Evolutionary conservation across 2,797 vertebrate genomes (phyloP).

Genomic region (Taenioides sp.): DNA sequence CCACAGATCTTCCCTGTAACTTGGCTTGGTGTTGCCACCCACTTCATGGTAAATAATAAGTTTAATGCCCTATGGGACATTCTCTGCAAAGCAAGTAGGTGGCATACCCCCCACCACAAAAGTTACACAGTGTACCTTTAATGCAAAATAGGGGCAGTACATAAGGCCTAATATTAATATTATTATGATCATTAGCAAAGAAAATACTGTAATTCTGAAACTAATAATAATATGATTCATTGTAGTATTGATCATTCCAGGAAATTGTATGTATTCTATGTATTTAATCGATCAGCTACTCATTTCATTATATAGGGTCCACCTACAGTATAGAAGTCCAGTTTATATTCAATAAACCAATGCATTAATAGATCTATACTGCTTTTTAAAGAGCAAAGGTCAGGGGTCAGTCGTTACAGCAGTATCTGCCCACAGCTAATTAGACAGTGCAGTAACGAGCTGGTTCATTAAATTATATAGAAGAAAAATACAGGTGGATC

Average conservation of each 20-base stretch:
- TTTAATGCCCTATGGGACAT: background rate
- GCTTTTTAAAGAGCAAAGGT: conserved; percentile 3
- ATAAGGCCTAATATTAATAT: too few relatives aligned
- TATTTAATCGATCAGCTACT: too few relatives aligned
- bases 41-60: background rate
- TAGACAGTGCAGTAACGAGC: background rate
- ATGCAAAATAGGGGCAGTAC: background rate
- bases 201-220: background rate
- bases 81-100: too few relatives aligned
- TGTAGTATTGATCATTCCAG: background rate
- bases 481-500: too few relatives aligned
- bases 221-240: background rate
- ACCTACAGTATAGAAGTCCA: background rate
- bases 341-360: background rate
- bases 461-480: too few relatives aligned
- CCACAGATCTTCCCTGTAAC: too few relatives aligned
- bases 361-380: background rate
- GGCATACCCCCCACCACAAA: too few relatives aligned
- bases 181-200: background rate
- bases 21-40: too few relatives aligned
- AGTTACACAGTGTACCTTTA: background rate
- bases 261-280: too few relatives aligned
- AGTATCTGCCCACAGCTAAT: background rate
- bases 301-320: too few relatives aligned
- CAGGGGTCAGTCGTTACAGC: background rate